A percentile compares a stretch with the other conserved stretches of the same genome.
These are phyloP conservation scores for Spatula clypeata DNA, from an alignment of 2,797 vertebrate genomes.

Conservation along the genomic window DNA sequence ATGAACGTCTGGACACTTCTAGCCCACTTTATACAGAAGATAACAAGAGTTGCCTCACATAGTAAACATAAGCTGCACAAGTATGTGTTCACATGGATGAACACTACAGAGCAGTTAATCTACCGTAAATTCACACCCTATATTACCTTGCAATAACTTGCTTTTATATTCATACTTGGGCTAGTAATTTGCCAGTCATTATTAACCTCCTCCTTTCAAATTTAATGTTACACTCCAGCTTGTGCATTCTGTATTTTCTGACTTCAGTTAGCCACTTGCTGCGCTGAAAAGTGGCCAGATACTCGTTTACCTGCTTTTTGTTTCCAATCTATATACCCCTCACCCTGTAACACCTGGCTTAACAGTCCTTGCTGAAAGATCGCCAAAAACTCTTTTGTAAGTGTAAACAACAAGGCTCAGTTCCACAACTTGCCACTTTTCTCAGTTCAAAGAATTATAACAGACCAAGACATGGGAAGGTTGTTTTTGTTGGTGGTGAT, in stretches of 20 bases:
- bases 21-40: not conserved
- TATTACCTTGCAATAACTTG: not conserved
- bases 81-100: not conserved
- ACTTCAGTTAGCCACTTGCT: not conserved
- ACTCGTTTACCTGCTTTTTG: not conserved
- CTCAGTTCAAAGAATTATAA: not conserved
- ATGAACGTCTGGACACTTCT: not conserved
- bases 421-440: not conserved
- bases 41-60: not conserved
- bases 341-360: not conserved
- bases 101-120: not conserved
- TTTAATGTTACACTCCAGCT: not conserved
- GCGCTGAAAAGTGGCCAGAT: not conserved
- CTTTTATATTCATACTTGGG: not conserved
- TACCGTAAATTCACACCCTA: not conserved
- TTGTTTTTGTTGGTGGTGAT: not conserved
- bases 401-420: not conserved
- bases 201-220: not conserved
- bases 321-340: not conserved
- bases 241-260: not conserved
- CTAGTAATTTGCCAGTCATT: not conserved
- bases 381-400: not conserved
- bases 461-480: not conserved
- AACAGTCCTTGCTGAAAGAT: not conserved
- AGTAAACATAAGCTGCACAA: not conserved